These are phyloP conservation scores for Oncorhynchus clarkii DNA, from an alignment of 2,113 vertebrate species.

Conservation along the genomic window DNA sequence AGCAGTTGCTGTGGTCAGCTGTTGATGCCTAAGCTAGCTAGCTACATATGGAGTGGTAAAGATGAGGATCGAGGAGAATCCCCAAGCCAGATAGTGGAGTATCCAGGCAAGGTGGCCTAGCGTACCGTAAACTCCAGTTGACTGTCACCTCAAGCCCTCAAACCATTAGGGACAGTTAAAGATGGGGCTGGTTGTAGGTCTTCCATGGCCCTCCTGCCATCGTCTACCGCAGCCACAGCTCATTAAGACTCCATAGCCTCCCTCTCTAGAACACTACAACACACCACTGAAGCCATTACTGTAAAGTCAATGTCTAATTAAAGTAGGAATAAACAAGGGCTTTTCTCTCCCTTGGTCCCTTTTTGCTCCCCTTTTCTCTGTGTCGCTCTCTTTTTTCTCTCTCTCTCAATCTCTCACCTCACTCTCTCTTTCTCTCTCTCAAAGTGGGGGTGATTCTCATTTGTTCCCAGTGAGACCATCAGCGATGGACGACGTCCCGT, in stretches of 20 bases:
- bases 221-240: constrained; percentile 75
- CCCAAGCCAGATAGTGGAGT: constrained; percentile 31
- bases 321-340: constrained; percentile 90
- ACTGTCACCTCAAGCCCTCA: constrained; percentile 75
- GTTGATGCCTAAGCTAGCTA: constrained; percentile 56
- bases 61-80: constrained; percentile 49
- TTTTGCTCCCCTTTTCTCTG: constrained; percentile 57
- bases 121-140: constrained; percentile 68
- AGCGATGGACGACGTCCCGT: constrained; percentile 74
- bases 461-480: constrained; percentile 62
- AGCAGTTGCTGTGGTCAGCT: constrained; percentile 78
- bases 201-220: constrained; percentile 80
- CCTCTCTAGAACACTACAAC: constrained; percentile 64
- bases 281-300: constrained; percentile 77
- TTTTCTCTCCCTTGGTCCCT: constrained; percentile 51
- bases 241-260: constrained; percentile 83
- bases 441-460: constrained; percentile 59
- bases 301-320: constrained; percentile 83
- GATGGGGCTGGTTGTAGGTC: constrained; percentile 79
- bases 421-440: background rate
- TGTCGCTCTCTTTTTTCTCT: constrained; percentile 45
- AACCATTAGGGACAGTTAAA: constrained; percentile 82
- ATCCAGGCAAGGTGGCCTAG: constrained; percentile 62
- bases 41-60: constrained; percentile 58
- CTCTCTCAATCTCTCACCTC: constrained; percentile 5